Conservation (phyloP, 2,888 invertebrate species). For the Thalpophila matura region DNA sequence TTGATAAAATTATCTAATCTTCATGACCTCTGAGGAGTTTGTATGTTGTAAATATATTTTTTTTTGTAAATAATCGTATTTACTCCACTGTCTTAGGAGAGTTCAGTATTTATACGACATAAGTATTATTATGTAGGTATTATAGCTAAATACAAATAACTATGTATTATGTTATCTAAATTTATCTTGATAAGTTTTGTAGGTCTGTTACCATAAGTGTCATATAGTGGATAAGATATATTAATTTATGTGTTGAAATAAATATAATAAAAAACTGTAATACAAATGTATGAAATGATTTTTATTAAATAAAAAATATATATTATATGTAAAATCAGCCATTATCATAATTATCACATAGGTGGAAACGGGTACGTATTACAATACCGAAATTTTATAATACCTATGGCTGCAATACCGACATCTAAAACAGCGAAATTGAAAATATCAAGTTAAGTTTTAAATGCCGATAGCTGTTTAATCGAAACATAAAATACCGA, state of each 20-base stretch:
- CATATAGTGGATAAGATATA: slow-evolving; percentile 73
- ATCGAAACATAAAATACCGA: too few relatives aligned
- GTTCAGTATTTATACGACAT: slow-evolving; percentile 8
- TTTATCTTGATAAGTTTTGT: slow-evolving; percentile 32
- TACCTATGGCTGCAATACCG: too few relatives aligned
- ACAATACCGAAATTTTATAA: too few relatives aligned
- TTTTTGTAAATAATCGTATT: slow-evolving; percentile 45
- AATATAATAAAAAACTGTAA: slow-evolving; percentile 29
- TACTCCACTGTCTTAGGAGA: slow-evolving; percentile 22
- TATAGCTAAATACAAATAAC: slow-evolving; percentile 13
- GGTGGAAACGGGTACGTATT: too few relatives aligned
- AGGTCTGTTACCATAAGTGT: slow-evolving; percentile 73
- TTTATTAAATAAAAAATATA: slow-evolving; percentile 11
- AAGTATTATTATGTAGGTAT: too few relatives aligned
- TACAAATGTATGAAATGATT: neutral
- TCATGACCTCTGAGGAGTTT: slow-evolving; percentile 31
- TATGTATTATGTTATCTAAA: slow-evolving; percentile 14
- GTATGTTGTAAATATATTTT: slow-evolving; percentile 41
- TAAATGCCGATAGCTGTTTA: too few relatives aligned
- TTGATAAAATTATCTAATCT: slow-evolving; percentile 44
- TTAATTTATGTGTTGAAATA: slow-evolving; percentile 62
- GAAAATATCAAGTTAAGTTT: too few relatives aligned
- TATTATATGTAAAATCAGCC: neutral
- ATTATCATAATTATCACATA: slow-evolving; percentile 1
- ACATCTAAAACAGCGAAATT: too few relatives aligned